These are phyloP conservation scores for Cryptoleucopteryx plumbea DNA, from an alignment of 2,113 vertebrate species.

Conservation along the genomic window DNA sequence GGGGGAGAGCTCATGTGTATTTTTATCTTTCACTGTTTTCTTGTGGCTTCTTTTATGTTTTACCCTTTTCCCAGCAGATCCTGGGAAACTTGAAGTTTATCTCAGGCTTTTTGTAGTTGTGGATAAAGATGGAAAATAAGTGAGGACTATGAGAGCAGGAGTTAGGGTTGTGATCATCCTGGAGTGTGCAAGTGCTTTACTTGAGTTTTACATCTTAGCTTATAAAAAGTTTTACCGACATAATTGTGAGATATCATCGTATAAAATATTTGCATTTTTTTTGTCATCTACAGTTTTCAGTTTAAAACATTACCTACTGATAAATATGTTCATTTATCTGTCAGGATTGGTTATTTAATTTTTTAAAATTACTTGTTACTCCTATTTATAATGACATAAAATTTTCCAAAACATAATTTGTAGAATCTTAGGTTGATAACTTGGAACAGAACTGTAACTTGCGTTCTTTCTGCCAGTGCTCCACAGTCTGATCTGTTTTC, in stretches of 20 bases:
- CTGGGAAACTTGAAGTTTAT: not conserved
- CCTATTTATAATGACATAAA: too few relatives aligned
- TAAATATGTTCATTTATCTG: not conserved
- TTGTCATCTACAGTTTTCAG: not conserved
- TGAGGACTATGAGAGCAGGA: not conserved
- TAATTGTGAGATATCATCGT: fast-evolving
- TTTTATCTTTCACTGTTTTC: not conserved
- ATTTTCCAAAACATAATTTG: not conserved
- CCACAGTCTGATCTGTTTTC: not conserved
- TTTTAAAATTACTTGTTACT: not conserved
- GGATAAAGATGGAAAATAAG: not conserved
- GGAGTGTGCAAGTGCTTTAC: not conserved
- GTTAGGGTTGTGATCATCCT: not conserved
- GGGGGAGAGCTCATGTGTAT: fast-evolving
- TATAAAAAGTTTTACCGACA: not conserved
- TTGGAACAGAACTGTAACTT: not conserved
- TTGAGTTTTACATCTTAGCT: not conserved
- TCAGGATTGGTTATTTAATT: not conserved
- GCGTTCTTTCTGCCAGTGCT: not conserved
- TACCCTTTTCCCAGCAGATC: not conserved
- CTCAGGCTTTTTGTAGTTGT: not conserved
- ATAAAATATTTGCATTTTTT: not conserved
- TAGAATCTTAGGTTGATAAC: not conserved
- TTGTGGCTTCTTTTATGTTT: not conserved
- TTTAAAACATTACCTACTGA: not conserved